Evolutionary conservation across 2,888 invertebrate genomes (phyloP).

Genomic region (Drosophila sordidapex): DNA sequence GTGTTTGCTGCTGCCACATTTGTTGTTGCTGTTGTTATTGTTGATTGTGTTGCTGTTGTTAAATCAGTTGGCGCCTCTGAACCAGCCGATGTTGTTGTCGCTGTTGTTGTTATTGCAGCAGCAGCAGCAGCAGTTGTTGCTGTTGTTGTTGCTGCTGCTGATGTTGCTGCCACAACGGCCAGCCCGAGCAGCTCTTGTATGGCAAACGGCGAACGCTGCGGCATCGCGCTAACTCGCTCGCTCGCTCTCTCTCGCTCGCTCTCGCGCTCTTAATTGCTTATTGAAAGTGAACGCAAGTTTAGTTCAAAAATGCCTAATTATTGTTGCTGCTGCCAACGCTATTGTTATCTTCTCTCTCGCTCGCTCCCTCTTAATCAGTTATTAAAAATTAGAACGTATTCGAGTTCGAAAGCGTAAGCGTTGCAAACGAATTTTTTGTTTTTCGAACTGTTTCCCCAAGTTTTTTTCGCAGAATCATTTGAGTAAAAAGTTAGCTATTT

Average conservation of each 20-base stretch:
- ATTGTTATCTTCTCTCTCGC: not conserved
- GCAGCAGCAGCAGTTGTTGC: slow-evolving; percentile 37
- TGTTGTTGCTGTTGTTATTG: slow-evolving; percentile 30
- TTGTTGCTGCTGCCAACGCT: not conserved
- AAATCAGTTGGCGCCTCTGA: slow-evolving; percentile 25
- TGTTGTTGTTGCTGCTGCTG: slow-evolving; percentile 34
- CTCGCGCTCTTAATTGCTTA: slow-evolving; percentile 21
- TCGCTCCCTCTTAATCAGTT: slow-evolving; percentile 1
- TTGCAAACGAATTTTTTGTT: slow-evolving; percentile 5
- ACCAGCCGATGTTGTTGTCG: slow-evolving; percentile 31
- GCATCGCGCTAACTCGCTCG: slow-evolving; percentile 69
- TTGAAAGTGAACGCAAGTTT: not conserved
- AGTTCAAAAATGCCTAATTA: slow-evolving; percentile 3
- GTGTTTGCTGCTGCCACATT: slow-evolving; percentile 33
- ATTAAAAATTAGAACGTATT: not conserved
- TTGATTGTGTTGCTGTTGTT: slow-evolving; percentile 25
- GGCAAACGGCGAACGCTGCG: slow-evolving; percentile 85
- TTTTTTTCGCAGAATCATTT: slow-evolving; percentile 1
- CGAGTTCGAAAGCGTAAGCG: slow-evolving; percentile 16
- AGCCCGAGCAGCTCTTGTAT: slow-evolving; percentile 85
- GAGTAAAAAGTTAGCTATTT: not conserved
- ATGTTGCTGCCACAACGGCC: slow-evolving; percentile 70
- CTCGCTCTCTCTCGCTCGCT: not conserved
- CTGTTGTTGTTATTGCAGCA: slow-evolving; percentile 23
- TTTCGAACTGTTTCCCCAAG: not conserved